Evolutionary conservation across 2,888 invertebrate genomes (phyloP), one percentile per base, ranked within the genome.

Genomic region (Apamea crenata): DNA sequence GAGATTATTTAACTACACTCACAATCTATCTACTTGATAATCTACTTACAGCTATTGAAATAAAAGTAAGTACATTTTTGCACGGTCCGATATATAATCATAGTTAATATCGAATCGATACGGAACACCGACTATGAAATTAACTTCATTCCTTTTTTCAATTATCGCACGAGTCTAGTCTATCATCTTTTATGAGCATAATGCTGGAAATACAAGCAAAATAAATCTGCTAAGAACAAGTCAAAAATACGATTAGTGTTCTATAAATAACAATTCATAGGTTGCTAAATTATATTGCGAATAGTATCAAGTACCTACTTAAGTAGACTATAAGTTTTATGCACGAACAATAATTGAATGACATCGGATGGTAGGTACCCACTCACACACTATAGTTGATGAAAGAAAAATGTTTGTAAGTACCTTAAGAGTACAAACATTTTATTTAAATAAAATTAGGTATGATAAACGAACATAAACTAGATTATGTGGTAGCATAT

Each of bases 121-220:
- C 50, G 80, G 65, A 74, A 83, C 50, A 80, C 36, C 2, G n/a
- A 67, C 76, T 74, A 77, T 83, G 77, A 85, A 85, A 85, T 77
- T 81, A 10, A 65, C 53, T 72, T 72, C 14, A 71, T 36, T 70
- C 47, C 61, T 47, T 67, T 59, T 69, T 82, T 74, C 74, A 77
- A 82, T 79, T 53, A 69, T 36, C 21, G 44, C 29, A 40, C 21
- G 40, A 36, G 25, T 65, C 36, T 84, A 63, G 67, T 75, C 61
- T 63, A 32, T 68, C 74, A 59, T 47, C 50, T 77, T 78, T 29
- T 36, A n/a, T 29, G 65, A 59, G 40, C 18, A 29, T 29, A 67
- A 25, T 67, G 25, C n/a, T 77, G 44, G 66, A 71, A 59, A 61
- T 40, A 21, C 53, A 66, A 59, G 50, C 50, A 80, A 50, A 59